A percentile compares a stretch with the other conserved stretches of the same genome.
These are phyloP conservation scores for Brassicogethes aeneus DNA, from an alignment of 2,888 invertebrate genomes.

Conservation along the genomic window DNA sequence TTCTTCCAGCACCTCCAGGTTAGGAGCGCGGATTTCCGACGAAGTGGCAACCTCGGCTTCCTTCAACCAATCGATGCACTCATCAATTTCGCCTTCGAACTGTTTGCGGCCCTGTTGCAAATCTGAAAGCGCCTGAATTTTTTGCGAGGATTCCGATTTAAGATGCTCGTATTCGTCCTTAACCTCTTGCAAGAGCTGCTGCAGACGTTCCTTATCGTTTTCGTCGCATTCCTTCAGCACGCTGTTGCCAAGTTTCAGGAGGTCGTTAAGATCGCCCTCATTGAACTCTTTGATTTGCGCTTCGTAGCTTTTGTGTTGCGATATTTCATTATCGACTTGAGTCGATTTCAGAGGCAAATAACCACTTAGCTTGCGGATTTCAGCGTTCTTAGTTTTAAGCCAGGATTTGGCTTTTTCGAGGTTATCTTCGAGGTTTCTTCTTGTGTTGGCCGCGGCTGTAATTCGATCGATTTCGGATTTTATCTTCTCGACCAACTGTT, in stretches of 20 bases:
- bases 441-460: slow-evolving; percentile 58
- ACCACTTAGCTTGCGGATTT: slow-evolving; percentile 65
- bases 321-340: slow-evolving; percentile 76
- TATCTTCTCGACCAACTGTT: slow-evolving; percentile 59
- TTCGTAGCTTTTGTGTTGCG: slow-evolving; percentile 65
- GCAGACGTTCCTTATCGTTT: slow-evolving; percentile 56
- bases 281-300: slow-evolving; percentile 69
- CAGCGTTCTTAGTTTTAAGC: slow-evolving; percentile 68
- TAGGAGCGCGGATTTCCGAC: slow-evolving; percentile 70
- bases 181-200: slow-evolving; percentile 58
- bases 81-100: slow-evolving; percentile 73
- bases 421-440: slow-evolving; percentile 68
- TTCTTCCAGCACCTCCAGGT: slow-evolving; percentile 75
- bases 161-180: slow-evolving; percentile 63
- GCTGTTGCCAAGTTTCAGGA: slow-evolving; percentile 64
- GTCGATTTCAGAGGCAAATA: slow-evolving; percentile 70
- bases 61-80: slow-evolving; percentile 80
- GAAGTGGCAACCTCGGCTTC: slow-evolving; percentile 83
- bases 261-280: slow-evolving; percentile 63
- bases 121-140: slow-evolving; percentile 61
- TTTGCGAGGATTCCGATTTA: slow-evolving; percentile 63
- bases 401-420: slow-evolving; percentile 72
- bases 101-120: slow-evolving; percentile 67
- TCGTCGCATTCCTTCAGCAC: slow-evolving; percentile 76
- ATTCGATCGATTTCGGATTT: slow-evolving; percentile 67